Percentiles rank a stretch among this genome's conserved stretches.
Conservation (phyloP, 2,888 invertebrate genomes). For the Agrotis clavis region DNA sequence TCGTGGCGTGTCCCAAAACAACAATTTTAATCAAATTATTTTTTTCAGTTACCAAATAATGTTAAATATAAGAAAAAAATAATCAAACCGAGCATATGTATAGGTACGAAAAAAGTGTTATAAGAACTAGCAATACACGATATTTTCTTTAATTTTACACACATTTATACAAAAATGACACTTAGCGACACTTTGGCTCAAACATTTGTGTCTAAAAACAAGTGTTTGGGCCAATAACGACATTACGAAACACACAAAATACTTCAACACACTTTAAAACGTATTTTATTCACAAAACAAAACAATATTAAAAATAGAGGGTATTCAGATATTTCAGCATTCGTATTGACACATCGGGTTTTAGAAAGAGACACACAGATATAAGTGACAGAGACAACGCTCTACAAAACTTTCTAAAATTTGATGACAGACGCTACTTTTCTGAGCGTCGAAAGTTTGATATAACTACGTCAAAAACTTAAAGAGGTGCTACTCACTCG, state of each 20-base stretch:
- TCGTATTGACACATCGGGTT: constrained; percentile 1
- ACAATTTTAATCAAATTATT: constrained; percentile 29
- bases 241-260: not conserved
- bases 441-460: constrained; percentile 27
- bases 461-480: constrained; percentile 17
- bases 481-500: not conserved
- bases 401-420: not conserved
- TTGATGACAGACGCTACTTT: constrained; percentile 19
- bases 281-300: constrained; percentile 5
- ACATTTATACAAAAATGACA: not conserved
- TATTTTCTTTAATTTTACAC: constrained; percentile 29
- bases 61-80: constrained; percentile 20
- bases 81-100: constrained; percentile 28
- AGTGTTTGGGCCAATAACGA: constrained; percentile 27
- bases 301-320: constrained; percentile 7
- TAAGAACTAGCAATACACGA: constrained; percentile 35
- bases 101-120: constrained; percentile 25
- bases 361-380: constrained; percentile 9
- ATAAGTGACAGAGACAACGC: too few relatives aligned
- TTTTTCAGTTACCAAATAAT: constrained; percentile 41
- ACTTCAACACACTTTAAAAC: not conserved
- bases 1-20: constrained; percentile 50
- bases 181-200: constrained; percentile 18
- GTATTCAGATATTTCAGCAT: not conserved
- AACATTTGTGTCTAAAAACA: constrained; percentile 43